Base-by-base conservation (phyloP, 2,888 invertebrate genomes). In the Drosophila eohydei region DNA sequence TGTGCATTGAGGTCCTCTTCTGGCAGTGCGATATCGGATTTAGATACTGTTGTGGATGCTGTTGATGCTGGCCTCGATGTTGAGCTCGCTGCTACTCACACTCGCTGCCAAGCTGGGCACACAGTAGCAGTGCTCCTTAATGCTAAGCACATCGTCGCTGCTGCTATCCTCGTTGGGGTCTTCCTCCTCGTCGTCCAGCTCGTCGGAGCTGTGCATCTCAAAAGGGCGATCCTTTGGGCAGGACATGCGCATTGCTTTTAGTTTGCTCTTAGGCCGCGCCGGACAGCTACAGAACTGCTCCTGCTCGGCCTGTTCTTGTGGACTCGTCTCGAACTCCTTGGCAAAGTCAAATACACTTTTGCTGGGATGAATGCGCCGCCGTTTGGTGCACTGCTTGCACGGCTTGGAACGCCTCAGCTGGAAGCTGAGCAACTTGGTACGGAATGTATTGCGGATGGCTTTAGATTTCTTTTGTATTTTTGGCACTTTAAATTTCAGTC, bases 41-140 rank as follows among this genome's bases (percentile, higher is more conserved):
- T 72, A 64, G 58, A 66, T 82, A 75, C 80, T 52, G 64, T 55
- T 46, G 65, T 44, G 57, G 54, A 59, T 80, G 76, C 54, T 55
- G 70, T 61, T 60, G 69, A 58, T 32, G 70, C 21, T 21, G 21
- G 68, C 38, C 48, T 70, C 40, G 65, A 59, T 55, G 46, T 16
- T 11, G 40, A 21, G 63, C 70, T 26, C 77, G 60, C 74, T 91
- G 60, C 74, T 91, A 92, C 92, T 92, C 92, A 92, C 92, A 89
- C 90, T 93, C 85, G 87, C 90, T 80, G 92, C 91, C 87, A 92
- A 82, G 80, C 89, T 92, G 71, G 91, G 91, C 71, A 92, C 91
- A 73, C 91, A 90, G 80, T 92, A 92, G 81, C 90, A 92, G 78
- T 92, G 93, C 70, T 92, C 92, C 85, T 91, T 92, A 43, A 91